Evolutionary conservation across 2,113 vertebrate species (phyloP), one percentile per base, ranked within the genome.

Genomic region (Willisornis vidua): DNA sequence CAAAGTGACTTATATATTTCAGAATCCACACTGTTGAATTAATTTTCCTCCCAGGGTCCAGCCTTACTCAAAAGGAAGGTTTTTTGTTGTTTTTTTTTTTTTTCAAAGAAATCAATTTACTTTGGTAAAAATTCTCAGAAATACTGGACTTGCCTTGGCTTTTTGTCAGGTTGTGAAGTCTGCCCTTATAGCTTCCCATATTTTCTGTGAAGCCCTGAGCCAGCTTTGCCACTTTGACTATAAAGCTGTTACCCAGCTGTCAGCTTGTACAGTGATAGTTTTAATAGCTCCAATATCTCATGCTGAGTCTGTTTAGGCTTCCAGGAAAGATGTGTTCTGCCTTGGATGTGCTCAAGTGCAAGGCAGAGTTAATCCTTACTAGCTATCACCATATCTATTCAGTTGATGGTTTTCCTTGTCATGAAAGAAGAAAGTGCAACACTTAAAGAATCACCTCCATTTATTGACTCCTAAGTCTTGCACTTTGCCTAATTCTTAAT

Each of bases 1-100:
- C 0, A 2, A 81, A 74, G 9, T 0, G 0, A 37, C 8, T 12
- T 19, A 2, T 3, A 1, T 49, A 25, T 90, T 88, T 92, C 54
- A 61, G 49, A 79, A 88, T 79, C 25, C 29, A 39, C 19, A 24
- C 17, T 25, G 43, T 19, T 77, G 49, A 68, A 9, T n/a, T 65
- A 59, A 13, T 62, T 93, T 84, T 37, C 17, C 22, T 39, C 26
- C 31, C 65, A 35, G 23, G 19, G 5, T 75, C 9, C 57, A 51
- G 15, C 16, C 41, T 80, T 63, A 55, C 31, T n/a, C 78, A 46
- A 71, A 89, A 89, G 9, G 17, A 55, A 81, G n/a, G 7, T 13
- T 41, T 41, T 39, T 39, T 39, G 39, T 39, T 39, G 10, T 39
- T 39, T 8, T 39, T 41, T 41, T 41, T 41, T 55, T 55, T 78